A percentile compares a stretch with the other conserved stretches of the same genome.
These are phyloP conservation scores for Mormyrus iriodes DNA, from an alignment of 2,113 vertebrate genomes.

Conservation along the genomic window DNA sequence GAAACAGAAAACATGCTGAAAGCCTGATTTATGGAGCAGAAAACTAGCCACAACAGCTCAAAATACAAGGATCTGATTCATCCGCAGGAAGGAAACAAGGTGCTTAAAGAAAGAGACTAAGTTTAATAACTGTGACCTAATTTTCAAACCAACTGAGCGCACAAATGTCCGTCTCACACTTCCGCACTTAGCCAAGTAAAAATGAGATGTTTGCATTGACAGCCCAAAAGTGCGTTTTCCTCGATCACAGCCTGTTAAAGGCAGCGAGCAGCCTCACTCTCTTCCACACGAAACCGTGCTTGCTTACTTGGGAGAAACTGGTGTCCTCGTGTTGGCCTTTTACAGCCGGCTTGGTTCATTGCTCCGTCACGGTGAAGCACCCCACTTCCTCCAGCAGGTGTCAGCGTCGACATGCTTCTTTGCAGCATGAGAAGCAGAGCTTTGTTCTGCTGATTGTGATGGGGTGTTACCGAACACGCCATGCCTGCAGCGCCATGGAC, in stretches of 20 bases:
- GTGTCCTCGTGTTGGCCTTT: not conserved
- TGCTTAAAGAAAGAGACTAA: not conserved
- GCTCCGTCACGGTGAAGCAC: not conserved
- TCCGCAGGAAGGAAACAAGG: not conserved
- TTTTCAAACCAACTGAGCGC: not conserved
- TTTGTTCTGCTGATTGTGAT: conserved; percentile 18
- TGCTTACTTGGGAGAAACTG: not conserved
- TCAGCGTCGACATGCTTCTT: conserved; percentile 22
- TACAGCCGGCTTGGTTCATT: not conserved
- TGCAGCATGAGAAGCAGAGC: not conserved
- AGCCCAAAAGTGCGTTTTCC: not conserved
- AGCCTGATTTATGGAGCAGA: not conserved
- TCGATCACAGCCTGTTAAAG: not conserved
- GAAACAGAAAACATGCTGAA: not conserved
- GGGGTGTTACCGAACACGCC: not conserved
- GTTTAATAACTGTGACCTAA: not conserved
- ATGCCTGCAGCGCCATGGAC: not conserved
- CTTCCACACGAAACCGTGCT: not conserved
- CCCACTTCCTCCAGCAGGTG: conserved; percentile 29
- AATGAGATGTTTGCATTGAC: not conserved
- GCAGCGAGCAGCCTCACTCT: not conserved
- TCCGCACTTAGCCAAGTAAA: not conserved
- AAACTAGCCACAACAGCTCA: not conserved
- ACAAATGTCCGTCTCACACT: not conserved
- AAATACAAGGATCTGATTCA: not conserved